These are phyloP conservation scores for Agapostemon virescens DNA, from an alignment of 2,888 invertebrate genomes.

Conservation along the genomic window DNA sequence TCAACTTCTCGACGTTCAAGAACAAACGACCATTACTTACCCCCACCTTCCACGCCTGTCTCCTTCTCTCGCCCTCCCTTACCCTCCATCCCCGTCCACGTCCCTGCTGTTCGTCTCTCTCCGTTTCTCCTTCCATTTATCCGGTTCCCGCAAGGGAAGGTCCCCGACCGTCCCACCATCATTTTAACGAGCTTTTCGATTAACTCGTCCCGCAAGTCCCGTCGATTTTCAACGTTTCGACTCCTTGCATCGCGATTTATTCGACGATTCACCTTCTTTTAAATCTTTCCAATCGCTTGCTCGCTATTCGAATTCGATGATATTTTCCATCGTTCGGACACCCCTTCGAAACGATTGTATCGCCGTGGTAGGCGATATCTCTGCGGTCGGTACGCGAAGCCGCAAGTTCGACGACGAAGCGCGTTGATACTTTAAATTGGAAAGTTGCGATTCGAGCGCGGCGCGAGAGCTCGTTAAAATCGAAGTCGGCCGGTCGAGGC, in stretches of 20 bases:
- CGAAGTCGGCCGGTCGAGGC: neutral
- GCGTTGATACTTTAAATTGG: neutral
- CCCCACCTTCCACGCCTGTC: neutral
- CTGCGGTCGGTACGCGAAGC: too few species aligned
- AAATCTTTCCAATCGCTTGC: too few species aligned
- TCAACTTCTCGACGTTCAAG: slow-evolving; percentile 53
- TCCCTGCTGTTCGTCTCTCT: neutral
- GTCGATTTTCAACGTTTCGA: neutral
- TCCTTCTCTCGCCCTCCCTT: too few species aligned
- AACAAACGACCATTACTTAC: slow-evolving; percentile 55
- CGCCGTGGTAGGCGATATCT: too few species aligned
- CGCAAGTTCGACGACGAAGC: too few species aligned
- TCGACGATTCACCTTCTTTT: too few species aligned
- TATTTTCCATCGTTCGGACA: too few species aligned
- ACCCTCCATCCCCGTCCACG: neutral
- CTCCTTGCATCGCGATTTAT: too few species aligned
- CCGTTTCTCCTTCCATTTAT: neutral
- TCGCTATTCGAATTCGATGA: too few species aligned
- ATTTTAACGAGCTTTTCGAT: neutral
- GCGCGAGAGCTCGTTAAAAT: neutral
- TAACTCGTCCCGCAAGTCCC: neutral
- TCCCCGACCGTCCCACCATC: neutral
- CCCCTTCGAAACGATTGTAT: too few species aligned
- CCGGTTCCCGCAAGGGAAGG: neutral
- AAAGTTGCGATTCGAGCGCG: neutral